These are phyloP conservation scores for Diorhabda sublineata DNA, from an alignment of 1,140 invertebrate species.

Conservation along the genomic window DNA sequence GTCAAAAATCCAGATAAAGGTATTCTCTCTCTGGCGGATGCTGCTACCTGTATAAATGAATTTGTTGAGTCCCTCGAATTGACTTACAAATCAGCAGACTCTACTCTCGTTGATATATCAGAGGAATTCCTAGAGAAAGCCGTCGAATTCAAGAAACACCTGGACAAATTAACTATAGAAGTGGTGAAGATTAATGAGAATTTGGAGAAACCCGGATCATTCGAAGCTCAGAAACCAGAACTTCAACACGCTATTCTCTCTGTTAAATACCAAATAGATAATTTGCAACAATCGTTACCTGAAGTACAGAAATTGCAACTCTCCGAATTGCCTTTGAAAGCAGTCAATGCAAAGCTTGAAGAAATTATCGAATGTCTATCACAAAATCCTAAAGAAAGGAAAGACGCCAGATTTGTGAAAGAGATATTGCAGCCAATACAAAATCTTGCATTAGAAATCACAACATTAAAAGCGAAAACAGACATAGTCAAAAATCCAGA, in stretches of 20 bases:
- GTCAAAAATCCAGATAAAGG: background rate
- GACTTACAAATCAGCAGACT: background rate
- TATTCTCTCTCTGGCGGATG: background rate
- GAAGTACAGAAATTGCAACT: conserved; percentile 7
- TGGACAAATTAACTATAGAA: conserved; percentile 18
- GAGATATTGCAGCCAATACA: background rate
- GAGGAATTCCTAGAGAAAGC: background rate
- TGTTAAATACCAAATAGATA: background rate
- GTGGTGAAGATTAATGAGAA: conserved; percentile 17
- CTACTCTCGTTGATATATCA: background rate
- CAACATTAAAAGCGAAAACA: background rate
- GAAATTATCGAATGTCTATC: conserved; percentile 14
- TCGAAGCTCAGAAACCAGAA: conserved; percentile 22
- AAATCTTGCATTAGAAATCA: background rate
- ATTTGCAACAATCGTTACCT: conserved; percentile 3
- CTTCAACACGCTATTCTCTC: conserved; percentile 16
- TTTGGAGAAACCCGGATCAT: conserved; percentile 18
- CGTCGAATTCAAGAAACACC: background rate
- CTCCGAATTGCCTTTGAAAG: background rate
- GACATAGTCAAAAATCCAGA: background rate
- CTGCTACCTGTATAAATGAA: background rate
- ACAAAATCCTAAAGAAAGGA: background rate
- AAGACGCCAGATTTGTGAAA: background rate
- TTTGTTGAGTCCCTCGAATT: background rate
- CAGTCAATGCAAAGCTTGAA: background rate